These are phyloP conservation scores for Apoda limacodes DNA, from an alignment of 2,888 invertebrate species.

Conservation along the genomic window DNA sequence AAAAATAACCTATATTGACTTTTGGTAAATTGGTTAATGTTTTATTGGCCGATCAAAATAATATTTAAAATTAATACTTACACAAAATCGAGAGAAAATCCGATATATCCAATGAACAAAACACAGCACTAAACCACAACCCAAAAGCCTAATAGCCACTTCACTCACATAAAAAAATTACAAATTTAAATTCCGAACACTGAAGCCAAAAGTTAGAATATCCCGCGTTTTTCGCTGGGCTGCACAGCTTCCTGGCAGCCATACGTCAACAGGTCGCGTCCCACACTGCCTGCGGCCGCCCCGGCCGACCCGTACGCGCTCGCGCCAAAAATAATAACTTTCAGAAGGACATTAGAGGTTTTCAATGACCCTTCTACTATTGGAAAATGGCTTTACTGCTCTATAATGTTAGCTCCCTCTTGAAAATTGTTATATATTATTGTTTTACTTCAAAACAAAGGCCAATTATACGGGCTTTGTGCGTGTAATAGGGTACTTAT, in stretches of 20 bases:
- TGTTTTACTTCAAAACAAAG: no score
- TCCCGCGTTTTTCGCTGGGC: constrained; percentile 30
- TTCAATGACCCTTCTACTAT: constrained; percentile 54
- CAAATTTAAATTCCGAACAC: constrained; percentile 22
- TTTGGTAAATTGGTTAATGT: no score
- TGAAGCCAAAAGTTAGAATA: constrained; percentile 32
- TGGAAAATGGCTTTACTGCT: constrained; percentile 58
- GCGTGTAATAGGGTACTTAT: no score
- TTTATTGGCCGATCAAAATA: no score
- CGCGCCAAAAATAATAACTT: constrained; percentile 64
- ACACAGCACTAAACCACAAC: constrained; percentile 6
- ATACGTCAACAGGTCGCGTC: constrained; percentile 64
- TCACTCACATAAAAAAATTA: constrained; percentile 14
- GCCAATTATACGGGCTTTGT: no score
- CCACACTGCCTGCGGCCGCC: constrained; percentile 43
- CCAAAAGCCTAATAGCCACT: constrained; percentile 8
- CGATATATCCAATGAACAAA: constrained; percentile 1
- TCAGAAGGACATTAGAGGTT: constrained; percentile 50
- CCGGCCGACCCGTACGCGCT: constrained; percentile 46
- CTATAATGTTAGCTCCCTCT: no score
- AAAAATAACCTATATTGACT: no score
- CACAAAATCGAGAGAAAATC: background rate
- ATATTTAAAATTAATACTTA: no score
- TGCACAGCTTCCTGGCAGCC: constrained; percentile 41
- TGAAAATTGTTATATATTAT: no score